Evolutionary conservation across 2,113 vertebrate genomes (phyloP).

Genomic region (Ochotona curzoniae): DNA sequence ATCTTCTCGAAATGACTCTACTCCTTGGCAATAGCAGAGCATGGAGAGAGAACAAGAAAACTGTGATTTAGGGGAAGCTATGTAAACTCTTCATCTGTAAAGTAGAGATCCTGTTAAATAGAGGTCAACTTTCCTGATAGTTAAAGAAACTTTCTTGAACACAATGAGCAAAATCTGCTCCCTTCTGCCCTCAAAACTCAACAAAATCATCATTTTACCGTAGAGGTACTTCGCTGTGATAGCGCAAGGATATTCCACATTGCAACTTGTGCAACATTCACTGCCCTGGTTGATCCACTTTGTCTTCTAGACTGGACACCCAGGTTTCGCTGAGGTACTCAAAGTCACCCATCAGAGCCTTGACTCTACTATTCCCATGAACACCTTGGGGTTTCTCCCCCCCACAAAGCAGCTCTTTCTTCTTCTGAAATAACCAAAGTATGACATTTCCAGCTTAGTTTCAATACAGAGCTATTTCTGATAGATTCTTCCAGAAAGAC

Average conservation of each 20-base stretch:
- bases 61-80: not conserved
- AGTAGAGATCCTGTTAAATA: not conserved
- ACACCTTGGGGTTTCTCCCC: not conserved
- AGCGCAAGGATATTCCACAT: not conserved
- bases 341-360: not conserved
- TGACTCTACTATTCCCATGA: not conserved
- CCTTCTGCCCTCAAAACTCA: not conserved
- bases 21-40: not conserved
- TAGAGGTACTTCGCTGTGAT: not conserved
- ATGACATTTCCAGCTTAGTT: not conserved
- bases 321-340: not conserved
- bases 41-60: not conserved
- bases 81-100: not conserved
- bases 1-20: not conserved
- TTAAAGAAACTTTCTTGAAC: not conserved
- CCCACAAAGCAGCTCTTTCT: not conserved
- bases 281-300: not conserved
- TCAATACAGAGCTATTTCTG: not conserved
- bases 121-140: not conserved
- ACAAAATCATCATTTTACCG: not conserved
- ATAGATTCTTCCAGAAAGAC: not conserved
- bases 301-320: not conserved
- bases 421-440: slow-evolving; percentile 28
- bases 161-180: not conserved
- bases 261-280: accelerated